These are phyloP conservation scores for Electrophaes corylata DNA, from an alignment of 2,888 invertebrate genomes.

Conservation along the genomic window DNA sequence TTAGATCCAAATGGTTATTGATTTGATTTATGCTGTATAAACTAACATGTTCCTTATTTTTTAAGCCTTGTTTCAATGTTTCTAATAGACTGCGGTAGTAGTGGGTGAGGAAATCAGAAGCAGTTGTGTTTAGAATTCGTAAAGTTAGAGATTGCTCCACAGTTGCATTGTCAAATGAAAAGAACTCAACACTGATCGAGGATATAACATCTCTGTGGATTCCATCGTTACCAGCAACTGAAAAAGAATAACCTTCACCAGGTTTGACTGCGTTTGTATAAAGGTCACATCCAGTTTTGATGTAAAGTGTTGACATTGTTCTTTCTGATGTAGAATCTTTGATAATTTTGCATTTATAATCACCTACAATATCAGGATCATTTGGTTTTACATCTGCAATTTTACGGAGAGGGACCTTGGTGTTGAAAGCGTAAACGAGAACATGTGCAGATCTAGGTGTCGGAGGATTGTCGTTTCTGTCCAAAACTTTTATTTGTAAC, in stretches of 20 bases:
- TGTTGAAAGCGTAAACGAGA: slow-evolving; percentile 90
- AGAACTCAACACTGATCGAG: slow-evolving; percentile 92
- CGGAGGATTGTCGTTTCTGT: slow-evolving; percentile 96
- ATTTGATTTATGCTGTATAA: slow-evolving; percentile 90
- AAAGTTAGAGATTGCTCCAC: slow-evolving; percentile 93
- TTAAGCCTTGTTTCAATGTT: slow-evolving; percentile 87
- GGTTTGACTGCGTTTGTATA: slow-evolving; percentile 89
- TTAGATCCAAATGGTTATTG: slow-evolving; percentile 87
- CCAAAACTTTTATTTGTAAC: slow-evolving; percentile 90
- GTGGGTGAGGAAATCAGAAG: slow-evolving; percentile 89
- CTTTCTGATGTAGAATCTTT: slow-evolving; percentile 86
- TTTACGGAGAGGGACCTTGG: slow-evolving; percentile 90
- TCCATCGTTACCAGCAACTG: slow-evolving; percentile 95
- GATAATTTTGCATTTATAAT: slow-evolving; percentile 93
- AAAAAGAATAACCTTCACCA: slow-evolving; percentile 89
- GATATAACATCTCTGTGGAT: slow-evolving; percentile 94
- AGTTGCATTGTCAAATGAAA: slow-evolving; percentile 91
- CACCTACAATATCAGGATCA: slow-evolving; percentile 95
- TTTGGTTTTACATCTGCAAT: slow-evolving; percentile 96
- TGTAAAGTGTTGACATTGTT: slow-evolving; percentile 85
- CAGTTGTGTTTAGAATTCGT: slow-evolving; percentile 88
- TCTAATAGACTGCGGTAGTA: slow-evolving; percentile 90
- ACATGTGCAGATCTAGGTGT: slow-evolving; percentile 92
- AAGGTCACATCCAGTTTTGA: slow-evolving; percentile 91
- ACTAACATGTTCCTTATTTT: slow-evolving; percentile 86